Evolutionary conservation across 2,113 vertebrate genomes (phyloP).

Genomic region (Protobothrops flavoviridis): DNA sequence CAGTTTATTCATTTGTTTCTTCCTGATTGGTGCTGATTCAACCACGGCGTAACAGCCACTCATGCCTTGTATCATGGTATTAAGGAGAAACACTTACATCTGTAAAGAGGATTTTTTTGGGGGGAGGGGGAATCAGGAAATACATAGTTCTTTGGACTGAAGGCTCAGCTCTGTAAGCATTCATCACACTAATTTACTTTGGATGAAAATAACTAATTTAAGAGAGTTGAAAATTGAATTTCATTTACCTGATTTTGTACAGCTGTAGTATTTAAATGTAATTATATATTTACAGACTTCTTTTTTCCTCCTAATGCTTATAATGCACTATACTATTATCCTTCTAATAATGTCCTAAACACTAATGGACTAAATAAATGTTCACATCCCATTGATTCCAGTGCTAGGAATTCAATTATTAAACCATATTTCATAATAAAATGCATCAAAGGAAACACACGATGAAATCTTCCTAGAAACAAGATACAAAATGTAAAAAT

Average conservation of each 20-base stretch:
- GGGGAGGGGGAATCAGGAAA: not conserved
- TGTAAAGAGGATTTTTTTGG: not conserved
- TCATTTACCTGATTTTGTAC: not conserved
- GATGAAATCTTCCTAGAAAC: not conserved
- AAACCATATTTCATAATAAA: not conserved
- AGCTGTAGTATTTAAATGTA: not conserved
- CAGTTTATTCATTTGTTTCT: not conserved
- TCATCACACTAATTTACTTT: not conserved
- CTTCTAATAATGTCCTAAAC: not conserved
- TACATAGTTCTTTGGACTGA: not conserved
- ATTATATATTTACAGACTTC: not conserved
- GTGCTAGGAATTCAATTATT: not conserved
- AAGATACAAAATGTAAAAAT: not conserved
- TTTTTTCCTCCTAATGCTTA: not conserved
- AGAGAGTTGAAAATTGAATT: not conserved
- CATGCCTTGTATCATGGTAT: not conserved
- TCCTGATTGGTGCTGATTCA: not conserved
- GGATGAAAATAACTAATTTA: not conserved
- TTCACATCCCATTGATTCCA: not conserved
- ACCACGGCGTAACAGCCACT: not conserved
- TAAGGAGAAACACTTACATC: not conserved
- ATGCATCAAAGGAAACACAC: not conserved
- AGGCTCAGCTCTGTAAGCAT: not conserved
- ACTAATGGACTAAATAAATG: not conserved
- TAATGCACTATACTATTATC: not conserved